phyloP scores from a whole-genome alignment of 1,140 invertebrate species.

The Dendrolimus punctatus region DNA sequence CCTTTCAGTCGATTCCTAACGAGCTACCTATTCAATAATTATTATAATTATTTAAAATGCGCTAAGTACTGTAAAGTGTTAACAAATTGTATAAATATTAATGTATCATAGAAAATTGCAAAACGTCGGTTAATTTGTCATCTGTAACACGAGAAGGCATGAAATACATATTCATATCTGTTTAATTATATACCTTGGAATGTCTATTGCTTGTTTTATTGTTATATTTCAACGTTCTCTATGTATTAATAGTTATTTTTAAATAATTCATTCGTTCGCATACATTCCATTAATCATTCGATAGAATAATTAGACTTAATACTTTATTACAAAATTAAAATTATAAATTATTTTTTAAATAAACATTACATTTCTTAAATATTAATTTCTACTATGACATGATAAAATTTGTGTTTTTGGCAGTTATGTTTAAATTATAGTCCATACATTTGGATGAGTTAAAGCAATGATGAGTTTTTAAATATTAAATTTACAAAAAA shows the following conservation, averaged over 20 bases:
- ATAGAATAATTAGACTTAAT: too few relatives aligned
- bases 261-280: too few relatives aligned
- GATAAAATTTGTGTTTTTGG: constrained; percentile 35
- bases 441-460: not conserved
- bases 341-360: too few relatives aligned
- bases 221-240: not conserved
- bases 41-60: constrained; percentile 16
- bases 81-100: constrained; percentile 13
- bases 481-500: not conserved
- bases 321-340: too few relatives aligned
- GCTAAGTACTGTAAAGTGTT: constrained; percentile 32
- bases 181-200: constrained; percentile 23
- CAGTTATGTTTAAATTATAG: constrained; percentile 24
- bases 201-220: constrained; percentile 24
- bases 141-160: not conserved
- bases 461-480: too few relatives aligned
- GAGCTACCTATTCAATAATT: constrained; percentile 32
- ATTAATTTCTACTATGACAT: too few relatives aligned
- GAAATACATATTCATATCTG: not conserved
- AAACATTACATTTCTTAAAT: too few relatives aligned
- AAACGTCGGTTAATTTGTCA: not conserved
- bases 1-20: constrained; percentile 52
- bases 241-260: too few relatives aligned
- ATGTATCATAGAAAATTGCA: constrained; percentile 4
- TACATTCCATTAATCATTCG: too few relatives aligned